A percentile compares a stretch with the other conserved stretches of the same genome.
phyloP scores from a whole-genome alignment of 2,888 invertebrate genomes.

The Scaptomyza flava region DNA sequence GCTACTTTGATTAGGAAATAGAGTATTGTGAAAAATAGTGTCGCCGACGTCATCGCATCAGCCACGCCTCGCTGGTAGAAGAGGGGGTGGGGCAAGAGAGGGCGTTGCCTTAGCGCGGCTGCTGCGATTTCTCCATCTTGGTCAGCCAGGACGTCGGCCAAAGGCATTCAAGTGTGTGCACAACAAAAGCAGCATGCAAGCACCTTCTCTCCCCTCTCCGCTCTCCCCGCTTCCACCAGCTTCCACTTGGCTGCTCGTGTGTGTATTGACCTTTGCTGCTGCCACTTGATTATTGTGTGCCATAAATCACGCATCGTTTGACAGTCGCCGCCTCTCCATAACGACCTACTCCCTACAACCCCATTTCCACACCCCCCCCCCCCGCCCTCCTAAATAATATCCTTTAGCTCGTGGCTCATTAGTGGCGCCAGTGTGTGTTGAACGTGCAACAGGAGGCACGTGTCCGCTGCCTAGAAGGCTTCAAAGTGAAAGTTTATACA shows the following conservation, averaged over 20 bases:
- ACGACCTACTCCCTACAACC: neutral
- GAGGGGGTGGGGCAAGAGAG: slow-evolving; percentile 32
- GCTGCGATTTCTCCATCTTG: slow-evolving; percentile 64
- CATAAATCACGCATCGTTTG: slow-evolving; percentile 73
- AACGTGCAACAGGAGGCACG: slow-evolving; percentile 59
- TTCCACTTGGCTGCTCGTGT: slow-evolving; percentile 66
- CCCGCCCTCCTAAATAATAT: neutral
- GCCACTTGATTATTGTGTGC: slow-evolving; percentile 55
- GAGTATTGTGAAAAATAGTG: slow-evolving; percentile 40
- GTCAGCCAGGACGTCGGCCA: slow-evolving; percentile 27
- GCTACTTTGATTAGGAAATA: neutral
- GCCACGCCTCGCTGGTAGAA: slow-evolving; percentile 47
- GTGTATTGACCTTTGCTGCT: slow-evolving; percentile 39
- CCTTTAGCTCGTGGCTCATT: slow-evolving; percentile 53
- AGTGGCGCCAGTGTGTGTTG: slow-evolving; percentile 46
- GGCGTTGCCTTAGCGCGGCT: slow-evolving; percentile 73
- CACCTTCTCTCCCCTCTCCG: slow-evolving; percentile 45
- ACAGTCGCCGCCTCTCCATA: slow-evolving; percentile 27
- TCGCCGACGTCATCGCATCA: slow-evolving; percentile 58
- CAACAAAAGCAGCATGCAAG: slow-evolving; percentile 15
- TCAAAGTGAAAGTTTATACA: slow-evolving; percentile 75
- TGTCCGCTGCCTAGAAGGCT: slow-evolving; percentile 53
- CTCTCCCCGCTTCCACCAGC: slow-evolving; percentile 28
- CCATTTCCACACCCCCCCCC: too few relatives aligned
- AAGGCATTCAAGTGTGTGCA: slow-evolving; percentile 48